Evolutionary conservation across 1,140 invertebrate species (phyloP), one percentile per base, ranked within the genome.

Genomic region (Calosoma granatense): DNA sequence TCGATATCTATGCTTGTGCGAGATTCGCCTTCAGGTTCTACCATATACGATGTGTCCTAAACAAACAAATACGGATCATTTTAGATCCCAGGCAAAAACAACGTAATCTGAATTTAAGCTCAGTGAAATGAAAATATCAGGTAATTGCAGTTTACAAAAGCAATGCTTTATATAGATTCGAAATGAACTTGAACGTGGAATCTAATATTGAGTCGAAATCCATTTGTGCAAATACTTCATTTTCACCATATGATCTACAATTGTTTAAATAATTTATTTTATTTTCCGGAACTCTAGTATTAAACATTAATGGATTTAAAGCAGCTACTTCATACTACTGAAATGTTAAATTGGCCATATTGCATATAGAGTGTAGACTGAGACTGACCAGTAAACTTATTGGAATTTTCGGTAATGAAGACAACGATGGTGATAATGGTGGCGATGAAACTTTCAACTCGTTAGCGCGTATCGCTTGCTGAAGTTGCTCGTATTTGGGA

Each of bases 401-500:
- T 53, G 86, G 84, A 72, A 87, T 87, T 71, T 84, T 85, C 22
- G 86, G 83, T 57, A 89, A 75, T 21, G 86, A 88, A 2, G 84
- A 81, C 23, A 87, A 82, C n/a, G 84, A 86, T 1, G 87, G 84
- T 17, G 85, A 86, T 6, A 47, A 17, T 2, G 81, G 81, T 1
- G 84, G 82, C 22, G 81, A 81, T 26, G 80, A 74, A 21, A 81
- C 75, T 66, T 79, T 74, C 11, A 84, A 76, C 69, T 86, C 85
- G 66, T 84, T 84, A 11, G 85, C 86, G 52, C 85, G 84, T 53
- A 92, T 82, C 20, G 89, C 89, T 65, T 85, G 83, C 70, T 94
- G 91, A 3, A 95, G 77, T 69, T 88, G 87, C 66, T 94, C 90
- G 77, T 87, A 94, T 73, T 94, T 92, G 60, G 88, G 86, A 17